phyloP scores from a whole-genome alignment of 2,797 vertebrate species.

The Pantherophis vulpinus region DNA sequence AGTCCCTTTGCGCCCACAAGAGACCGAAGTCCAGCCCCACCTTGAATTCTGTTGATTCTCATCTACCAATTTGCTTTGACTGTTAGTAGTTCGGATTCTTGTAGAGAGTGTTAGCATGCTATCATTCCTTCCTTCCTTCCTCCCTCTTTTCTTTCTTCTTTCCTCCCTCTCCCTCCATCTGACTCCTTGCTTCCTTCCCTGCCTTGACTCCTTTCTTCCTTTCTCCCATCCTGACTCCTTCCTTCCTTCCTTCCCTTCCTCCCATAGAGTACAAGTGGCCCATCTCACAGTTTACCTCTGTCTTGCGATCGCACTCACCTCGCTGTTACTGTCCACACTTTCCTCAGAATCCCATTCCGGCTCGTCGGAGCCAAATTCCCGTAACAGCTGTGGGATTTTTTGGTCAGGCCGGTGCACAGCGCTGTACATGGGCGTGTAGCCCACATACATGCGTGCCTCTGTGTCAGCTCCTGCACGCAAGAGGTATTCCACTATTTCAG shows the following conservation, averaged over 20 bases:
- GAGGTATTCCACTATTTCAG: constrained; percentile 64
- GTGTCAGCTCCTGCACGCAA: constrained; percentile 65
- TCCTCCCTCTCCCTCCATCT: too few relatives aligned
- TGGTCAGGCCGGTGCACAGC: constrained; percentile 70
- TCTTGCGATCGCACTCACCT: background rate
- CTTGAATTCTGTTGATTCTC: background rate
- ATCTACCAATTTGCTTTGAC: background rate
- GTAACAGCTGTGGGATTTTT: constrained; percentile 66
- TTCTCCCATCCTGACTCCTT: too few relatives aligned
- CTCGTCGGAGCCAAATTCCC: constrained; percentile 67
- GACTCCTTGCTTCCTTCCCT: background rate
- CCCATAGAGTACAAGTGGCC: too few relatives aligned
- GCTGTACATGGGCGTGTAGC: constrained; percentile 74
- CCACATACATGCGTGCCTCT: constrained; percentile 69
- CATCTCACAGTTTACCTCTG: background rate
- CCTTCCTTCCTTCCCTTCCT: too few relatives aligned
- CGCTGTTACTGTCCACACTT: constrained; percentile 58
- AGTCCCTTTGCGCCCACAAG: background rate
- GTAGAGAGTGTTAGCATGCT: background rate
- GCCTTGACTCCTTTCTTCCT: too few relatives aligned
- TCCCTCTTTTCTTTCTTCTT: background rate
- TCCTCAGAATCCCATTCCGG: constrained; percentile 55
- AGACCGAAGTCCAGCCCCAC: background rate
- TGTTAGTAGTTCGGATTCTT: background rate
- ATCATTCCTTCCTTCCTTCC: background rate